phyloP scores from a whole-genome alignment of 2,888 invertebrate species.

The Eugnorisma glareosa region DNA sequence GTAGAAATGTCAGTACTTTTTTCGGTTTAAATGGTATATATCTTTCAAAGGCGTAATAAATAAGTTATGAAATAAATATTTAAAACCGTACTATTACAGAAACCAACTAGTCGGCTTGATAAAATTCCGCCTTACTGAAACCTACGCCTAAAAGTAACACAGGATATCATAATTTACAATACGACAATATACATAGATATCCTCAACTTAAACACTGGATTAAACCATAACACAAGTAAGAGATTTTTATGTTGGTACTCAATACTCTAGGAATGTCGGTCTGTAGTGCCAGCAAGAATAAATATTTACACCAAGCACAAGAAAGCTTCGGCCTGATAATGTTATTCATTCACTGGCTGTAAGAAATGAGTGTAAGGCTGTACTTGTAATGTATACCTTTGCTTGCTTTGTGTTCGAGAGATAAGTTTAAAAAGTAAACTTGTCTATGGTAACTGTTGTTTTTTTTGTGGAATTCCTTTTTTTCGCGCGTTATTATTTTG shows the following conservation, averaged over 20 bases:
- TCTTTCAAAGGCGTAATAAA: background rate
- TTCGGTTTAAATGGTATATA: background rate
- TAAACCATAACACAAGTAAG: slow-evolving; percentile 63
- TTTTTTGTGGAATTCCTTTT: background rate
- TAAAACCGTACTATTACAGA: background rate
- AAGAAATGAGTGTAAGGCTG: slow-evolving; percentile 69
- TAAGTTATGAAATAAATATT: background rate
- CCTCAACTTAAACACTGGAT: slow-evolving; percentile 48
- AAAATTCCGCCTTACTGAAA: background rate
- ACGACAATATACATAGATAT: slow-evolving; percentile 37
- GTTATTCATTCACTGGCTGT: slow-evolving; percentile 68
- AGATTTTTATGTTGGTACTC: slow-evolving; percentile 64
- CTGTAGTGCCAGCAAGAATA: slow-evolving; percentile 61
- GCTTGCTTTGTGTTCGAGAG: slow-evolving; percentile 50
- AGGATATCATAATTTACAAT: slow-evolving; percentile 6
- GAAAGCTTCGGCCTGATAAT: slow-evolving; percentile 66
- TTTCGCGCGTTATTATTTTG: slow-evolving; percentile 17
- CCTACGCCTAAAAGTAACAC: background rate
- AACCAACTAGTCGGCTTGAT: too few relatives aligned
- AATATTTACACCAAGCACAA: slow-evolving; percentile 67
- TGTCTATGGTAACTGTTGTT: slow-evolving; percentile 41
- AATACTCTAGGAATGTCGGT: slow-evolving; percentile 62
- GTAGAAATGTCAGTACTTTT: background rate
- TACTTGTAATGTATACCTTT: slow-evolving; percentile 65
- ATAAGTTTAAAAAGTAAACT: slow-evolving; percentile 64